These are phyloP conservation scores for Drosophila barbarae DNA, from an alignment of 2,888 invertebrate species.

Conservation along the genomic window DNA sequence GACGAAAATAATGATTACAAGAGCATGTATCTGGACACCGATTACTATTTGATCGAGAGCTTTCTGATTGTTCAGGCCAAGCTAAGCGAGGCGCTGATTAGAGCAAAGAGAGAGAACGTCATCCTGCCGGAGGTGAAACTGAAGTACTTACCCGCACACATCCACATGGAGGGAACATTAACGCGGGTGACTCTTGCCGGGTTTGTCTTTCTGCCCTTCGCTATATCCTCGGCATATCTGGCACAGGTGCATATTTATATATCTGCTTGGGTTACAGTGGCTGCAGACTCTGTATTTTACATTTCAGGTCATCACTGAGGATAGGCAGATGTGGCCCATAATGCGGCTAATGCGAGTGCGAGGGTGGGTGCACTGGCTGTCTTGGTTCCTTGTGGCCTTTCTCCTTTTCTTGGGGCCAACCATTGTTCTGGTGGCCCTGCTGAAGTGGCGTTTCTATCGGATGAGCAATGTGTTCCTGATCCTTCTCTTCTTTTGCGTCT, in stretches of 20 bases:
- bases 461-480: conserved; percentile 68
- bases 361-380: conserved; percentile 38
- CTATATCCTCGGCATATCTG: conserved; percentile 18
- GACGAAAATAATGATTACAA: neutral
- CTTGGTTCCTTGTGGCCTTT: conserved; percentile 47
- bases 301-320: conserved; percentile 43
- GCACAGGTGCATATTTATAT: conserved; percentile 12
- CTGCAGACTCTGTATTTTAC: neutral
- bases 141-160: conserved; percentile 21
- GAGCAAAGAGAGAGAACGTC: neutral
- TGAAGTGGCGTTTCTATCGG: conserved; percentile 34
- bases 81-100: conserved; percentile 37
- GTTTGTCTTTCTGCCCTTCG: conserved; percentile 15
- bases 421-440: conserved; percentile 14
- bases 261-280: neutral
- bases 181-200: conserved; percentile 1
- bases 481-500: conserved; percentile 85
- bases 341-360: conserved; percentile 39
- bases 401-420: conserved; percentile 34
- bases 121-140: conserved; percentile 29
- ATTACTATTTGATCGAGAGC: conserved; percentile 38
- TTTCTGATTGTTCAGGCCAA: conserved; percentile 38
- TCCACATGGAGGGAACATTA: neutral
- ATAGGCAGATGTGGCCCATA: conserved; percentile 43
- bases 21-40: neutral